Evolutionary conservation across 1,140 invertebrate genomes (phyloP), one percentile per base, ranked within the genome.

Genomic region (Eriocheir sinensis): DNA sequence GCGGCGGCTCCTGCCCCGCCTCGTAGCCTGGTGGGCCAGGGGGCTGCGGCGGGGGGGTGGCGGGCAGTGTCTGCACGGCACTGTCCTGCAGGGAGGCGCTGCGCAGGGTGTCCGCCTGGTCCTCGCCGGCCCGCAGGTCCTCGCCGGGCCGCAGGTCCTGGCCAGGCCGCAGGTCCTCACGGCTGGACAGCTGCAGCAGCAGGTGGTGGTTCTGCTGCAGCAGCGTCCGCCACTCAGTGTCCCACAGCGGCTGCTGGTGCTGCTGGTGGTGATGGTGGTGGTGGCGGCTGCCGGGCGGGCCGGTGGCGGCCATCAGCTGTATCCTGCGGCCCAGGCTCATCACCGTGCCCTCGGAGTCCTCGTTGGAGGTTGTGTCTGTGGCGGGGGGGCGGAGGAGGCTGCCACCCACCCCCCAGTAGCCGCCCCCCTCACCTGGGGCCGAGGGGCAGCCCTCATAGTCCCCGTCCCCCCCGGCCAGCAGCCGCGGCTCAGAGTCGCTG

Each of bases 131-230:
- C 40, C 32, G 44, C 32, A 88, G 60, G 34, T 94, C 93, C 89
- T 94, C 90, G 40, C 85, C n/a, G n/a, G n/a, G n/a, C n/a, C n/a
- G n/a, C n/a, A n/a, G n/a, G n/a, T 72, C 12, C 21, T 72, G 21
- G 4, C 6, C 17, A 72, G 41, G 32, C 40, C 32, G 44, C 32
- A 88, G 60, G 34, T 94, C 93, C 89, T 94, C 90, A 40, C 85
- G 81, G 36, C 91, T 94, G 27, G 95, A 95, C 32, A 95, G 86
- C 85, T 72, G 92, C 36, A 94, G 93, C 27, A 95, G 93, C n/a
- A 95, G 86, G 80, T 94, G 93, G 89, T 95, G 93, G 89, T 95
- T 95, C 79, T 94, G 95, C 48, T 94, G 89, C 38, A 95, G 92
- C 32, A 95, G 93, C 30, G 94, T 91, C 79, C 93, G 92, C 95